Evolutionary conservation across 2,797 vertebrate genomes (phyloP).

Genomic region (Urocyon cinereoargenteus): DNA sequence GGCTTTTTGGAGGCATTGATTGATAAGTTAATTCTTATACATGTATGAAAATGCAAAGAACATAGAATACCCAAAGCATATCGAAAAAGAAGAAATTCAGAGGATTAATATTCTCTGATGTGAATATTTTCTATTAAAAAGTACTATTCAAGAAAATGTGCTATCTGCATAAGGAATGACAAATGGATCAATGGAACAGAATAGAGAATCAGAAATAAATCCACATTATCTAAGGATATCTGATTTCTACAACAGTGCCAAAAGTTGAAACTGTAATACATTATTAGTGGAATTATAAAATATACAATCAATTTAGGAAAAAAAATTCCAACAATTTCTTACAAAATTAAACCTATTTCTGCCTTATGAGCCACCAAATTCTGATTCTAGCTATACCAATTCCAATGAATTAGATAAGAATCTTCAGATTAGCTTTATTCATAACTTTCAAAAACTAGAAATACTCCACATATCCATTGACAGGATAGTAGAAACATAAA

Average conservation of each 20-base stretch:
- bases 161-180: neutral
- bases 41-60: neutral
- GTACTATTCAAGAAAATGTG: neutral
- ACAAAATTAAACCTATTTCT: neutral
- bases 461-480: neutral
- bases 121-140: neutral
- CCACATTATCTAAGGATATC: neutral
- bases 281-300: neutral
- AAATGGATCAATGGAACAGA: neutral
- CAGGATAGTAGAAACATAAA: neutral
- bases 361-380: neutral
- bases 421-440: neutral
- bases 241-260: constrained; percentile 4
- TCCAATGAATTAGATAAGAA: neutral
- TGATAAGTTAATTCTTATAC: neutral
- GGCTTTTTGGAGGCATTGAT: neutral
- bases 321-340: neutral
- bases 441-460: constrained; percentile 3
- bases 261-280: neutral
- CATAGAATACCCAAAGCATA: neutral
- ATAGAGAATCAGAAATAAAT: neutral
- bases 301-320: neutral
- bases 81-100: neutral
- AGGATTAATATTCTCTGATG: neutral
- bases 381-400: neutral